phyloP scores from a whole-genome alignment of 2,888 invertebrate genomes.

The Pecten maximus region DNA sequence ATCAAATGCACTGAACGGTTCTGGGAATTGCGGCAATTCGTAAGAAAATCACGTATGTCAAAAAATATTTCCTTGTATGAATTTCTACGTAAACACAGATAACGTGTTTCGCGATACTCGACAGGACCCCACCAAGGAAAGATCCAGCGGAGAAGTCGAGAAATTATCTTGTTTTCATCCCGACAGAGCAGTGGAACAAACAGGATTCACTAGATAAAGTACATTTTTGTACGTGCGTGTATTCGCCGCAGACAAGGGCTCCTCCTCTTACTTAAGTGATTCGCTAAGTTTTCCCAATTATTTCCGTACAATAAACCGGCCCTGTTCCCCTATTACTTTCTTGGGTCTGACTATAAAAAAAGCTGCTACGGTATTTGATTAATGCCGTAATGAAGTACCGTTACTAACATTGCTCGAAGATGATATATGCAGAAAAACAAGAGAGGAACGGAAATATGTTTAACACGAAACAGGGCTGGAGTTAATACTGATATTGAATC shows the following conservation, averaged over 20 bases:
- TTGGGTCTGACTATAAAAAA: background rate
- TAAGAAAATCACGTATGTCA: too few relatives aligned
- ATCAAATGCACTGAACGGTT: too few relatives aligned
- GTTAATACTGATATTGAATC: background rate
- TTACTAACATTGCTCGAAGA: background rate
- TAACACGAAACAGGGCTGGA: background rate
- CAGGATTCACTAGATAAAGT: background rate
- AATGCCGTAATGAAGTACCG: background rate
- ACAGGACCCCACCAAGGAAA: background rate
- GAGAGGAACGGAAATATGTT: background rate
- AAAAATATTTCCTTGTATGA: too few relatives aligned
- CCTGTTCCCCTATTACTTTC: background rate
- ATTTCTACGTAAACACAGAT: background rate
- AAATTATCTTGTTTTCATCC: constrained; percentile 19
- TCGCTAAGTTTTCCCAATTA: constrained; percentile 6
- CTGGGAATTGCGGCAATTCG: too few relatives aligned
- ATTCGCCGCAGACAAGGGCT: background rate
- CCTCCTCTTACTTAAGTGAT: constrained; percentile 15
- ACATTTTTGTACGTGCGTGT: background rate
- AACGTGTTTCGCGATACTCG: background rate
- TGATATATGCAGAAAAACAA: background rate
- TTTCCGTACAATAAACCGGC: background rate
- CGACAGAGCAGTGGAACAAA: background rate
- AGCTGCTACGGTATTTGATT: background rate
- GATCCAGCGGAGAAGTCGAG: background rate